phyloP scores from a whole-genome alignment of 2,113 vertebrate genomes.

The Prunella fulvescens region DNA sequence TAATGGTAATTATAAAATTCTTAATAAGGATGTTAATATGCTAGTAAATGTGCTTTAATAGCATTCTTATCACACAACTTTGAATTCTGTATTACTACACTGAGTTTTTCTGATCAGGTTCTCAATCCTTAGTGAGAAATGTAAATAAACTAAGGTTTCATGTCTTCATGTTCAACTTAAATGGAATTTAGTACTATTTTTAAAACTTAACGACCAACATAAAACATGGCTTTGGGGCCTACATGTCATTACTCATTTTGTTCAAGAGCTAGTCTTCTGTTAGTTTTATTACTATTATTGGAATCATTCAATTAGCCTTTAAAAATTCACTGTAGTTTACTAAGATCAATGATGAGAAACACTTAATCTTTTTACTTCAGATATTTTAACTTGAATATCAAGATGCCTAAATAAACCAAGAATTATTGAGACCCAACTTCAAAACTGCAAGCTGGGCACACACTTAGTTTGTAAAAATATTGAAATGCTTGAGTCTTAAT shows the following conservation, averaged over 20 bases:
- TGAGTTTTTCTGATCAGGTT: neutral
- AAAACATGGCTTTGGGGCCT: neutral
- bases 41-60: neutral
- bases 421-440: neutral
- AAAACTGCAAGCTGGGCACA: neutral
- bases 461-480: neutral
- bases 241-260: neutral
- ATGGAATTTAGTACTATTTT: neutral
- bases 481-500: neutral
- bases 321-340: neutral
- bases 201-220: neutral
- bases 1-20: neutral
- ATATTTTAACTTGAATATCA: neutral
- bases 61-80: neutral
- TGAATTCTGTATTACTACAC: neutral
- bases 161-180: neutral
- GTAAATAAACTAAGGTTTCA: neutral
- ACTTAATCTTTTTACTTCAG: neutral
- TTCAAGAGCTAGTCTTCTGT: neutral
- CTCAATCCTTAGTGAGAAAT: neutral
- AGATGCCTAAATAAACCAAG: neutral
- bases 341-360: neutral
- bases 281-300: neutral
- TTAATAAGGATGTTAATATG: neutral
- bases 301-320: neutral